phyloP scores from a whole-genome alignment of 1,140 invertebrate species.

The Bemisia tabaci region DNA sequence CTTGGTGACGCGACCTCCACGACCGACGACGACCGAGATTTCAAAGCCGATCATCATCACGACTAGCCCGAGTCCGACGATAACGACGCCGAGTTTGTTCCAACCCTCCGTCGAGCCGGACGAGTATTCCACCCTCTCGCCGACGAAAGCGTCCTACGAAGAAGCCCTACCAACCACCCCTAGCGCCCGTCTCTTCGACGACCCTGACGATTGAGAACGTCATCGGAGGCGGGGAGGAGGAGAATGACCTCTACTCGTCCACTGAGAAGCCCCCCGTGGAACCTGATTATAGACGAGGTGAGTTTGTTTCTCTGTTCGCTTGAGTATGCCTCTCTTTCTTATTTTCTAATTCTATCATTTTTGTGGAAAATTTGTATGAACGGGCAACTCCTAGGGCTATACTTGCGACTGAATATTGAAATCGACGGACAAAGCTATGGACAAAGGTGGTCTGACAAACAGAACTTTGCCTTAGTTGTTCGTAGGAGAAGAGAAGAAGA shows the following conservation, averaged over 20 bases:
- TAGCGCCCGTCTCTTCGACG: background rate
- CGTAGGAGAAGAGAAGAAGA: too few species aligned
- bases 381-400: too few species aligned
- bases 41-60: constrained; percentile 11
- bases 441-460: too few species aligned
- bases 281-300: constrained; percentile 48
- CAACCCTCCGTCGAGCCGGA: constrained; percentile 8
- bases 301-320: constrained; percentile 18
- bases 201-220: background rate
- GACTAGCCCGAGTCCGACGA: constrained; percentile 13
- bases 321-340: background rate
- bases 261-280: constrained; percentile 29
- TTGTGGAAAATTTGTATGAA: too few species aligned
- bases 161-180: constrained; percentile 21
- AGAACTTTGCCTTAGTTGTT: too few species aligned
- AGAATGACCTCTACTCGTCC: constrained; percentile 21
- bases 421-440: too few species aligned
- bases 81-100: constrained; percentile 14
- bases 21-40: constrained; percentile 12
- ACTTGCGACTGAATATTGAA: too few species aligned
- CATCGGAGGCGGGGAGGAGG: constrained; percentile 8
- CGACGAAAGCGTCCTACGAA: constrained; percentile 25
- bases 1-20: constrained; percentile 12
- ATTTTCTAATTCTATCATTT: too few species aligned
- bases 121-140: constrained; percentile 25